A percentile compares a stretch with the other conserved stretches of the same genome.
phyloP scores from a whole-genome alignment of 2,797 vertebrate species.

The Lagorchestes hirsutus region DNA sequence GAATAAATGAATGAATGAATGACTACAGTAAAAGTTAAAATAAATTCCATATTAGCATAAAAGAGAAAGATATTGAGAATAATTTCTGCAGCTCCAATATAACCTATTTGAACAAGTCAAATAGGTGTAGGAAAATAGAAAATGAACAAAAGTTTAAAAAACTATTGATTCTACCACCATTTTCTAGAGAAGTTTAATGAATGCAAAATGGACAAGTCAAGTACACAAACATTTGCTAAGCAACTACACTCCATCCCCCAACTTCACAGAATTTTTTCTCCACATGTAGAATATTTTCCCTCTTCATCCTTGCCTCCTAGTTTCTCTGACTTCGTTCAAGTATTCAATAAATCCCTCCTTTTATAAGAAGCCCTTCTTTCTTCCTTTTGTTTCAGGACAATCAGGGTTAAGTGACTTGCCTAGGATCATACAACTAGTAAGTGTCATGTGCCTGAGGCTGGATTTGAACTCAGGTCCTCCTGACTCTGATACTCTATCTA shows the following conservation, averaged over 20 bases:
- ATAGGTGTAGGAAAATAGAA: background rate
- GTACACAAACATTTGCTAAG: background rate
- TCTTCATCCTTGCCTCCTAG: background rate
- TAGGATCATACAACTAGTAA: no score
- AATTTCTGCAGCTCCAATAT: background rate
- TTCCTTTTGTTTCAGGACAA: no score
- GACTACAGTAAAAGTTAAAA: background rate
- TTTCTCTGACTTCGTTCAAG: background rate
- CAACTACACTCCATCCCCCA: background rate
- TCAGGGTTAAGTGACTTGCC: no score
- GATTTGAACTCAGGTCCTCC: no score
- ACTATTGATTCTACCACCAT: background rate
- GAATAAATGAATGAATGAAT: background rate
- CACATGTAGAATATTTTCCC: background rate
- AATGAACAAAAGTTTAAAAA: background rate
- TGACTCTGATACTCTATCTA: no score
- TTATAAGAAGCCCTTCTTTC: background rate
- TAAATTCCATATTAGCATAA: background rate
- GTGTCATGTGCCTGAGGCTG: no score
- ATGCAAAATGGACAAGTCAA: background rate
- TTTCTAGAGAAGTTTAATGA: background rate
- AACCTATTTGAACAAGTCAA: background rate
- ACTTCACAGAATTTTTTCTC: background rate
- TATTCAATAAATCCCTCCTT: background rate
- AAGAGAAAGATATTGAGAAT: background rate